Conservation (phyloP, 2,113 vertebrate genomes). For the Siniperca knerii region DNA sequence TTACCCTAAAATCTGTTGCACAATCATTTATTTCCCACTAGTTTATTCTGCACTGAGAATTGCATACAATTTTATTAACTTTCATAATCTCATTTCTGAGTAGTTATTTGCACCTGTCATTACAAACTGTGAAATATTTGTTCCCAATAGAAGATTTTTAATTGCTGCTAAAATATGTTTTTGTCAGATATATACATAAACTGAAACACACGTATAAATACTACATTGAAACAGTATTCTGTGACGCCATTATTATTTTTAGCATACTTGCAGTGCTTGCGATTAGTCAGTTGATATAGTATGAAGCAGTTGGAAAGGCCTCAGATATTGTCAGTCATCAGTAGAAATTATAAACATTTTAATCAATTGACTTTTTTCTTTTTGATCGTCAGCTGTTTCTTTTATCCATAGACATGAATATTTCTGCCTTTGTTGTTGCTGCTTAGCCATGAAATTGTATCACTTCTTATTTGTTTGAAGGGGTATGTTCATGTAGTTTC, state of each 20-base stretch:
- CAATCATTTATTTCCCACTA: conserved; percentile 57
- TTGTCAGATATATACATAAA: conserved; percentile 57
- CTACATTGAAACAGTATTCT: conserved; percentile 65
- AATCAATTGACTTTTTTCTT: conserved; percentile 23
- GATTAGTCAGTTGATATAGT: conserved; percentile 46
- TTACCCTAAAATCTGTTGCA: conserved; percentile 56
- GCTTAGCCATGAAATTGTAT: conserved; percentile 59
- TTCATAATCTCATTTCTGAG: conserved; percentile 51
- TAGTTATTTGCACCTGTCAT: conserved; percentile 75
- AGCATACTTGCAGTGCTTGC: conserved; percentile 54
- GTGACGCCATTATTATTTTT: conserved; percentile 37
- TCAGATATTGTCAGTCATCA: conserved; percentile 35
- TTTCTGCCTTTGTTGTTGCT: conserved; percentile 72
- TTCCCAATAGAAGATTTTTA: conserved; percentile 70
- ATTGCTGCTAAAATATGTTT: conserved; percentile 83
- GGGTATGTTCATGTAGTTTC: conserved; percentile 66
- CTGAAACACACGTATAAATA: conserved; percentile 52
- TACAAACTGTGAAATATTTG: conserved; percentile 83
- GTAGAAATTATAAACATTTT: conserved; percentile 52
- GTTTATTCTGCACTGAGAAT: conserved; percentile 45
- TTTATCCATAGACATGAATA: conserved; percentile 56
- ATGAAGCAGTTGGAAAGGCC: conserved; percentile 36
- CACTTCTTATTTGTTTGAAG: conserved; percentile 54
- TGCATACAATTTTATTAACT: conserved; percentile 33
- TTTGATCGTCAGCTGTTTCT: conserved; percentile 45